Evolutionary conservation across 2,888 invertebrate genomes (phyloP), one percentile per base, ranked within the genome.

Genomic region (Ctenicera cuprea): DNA sequence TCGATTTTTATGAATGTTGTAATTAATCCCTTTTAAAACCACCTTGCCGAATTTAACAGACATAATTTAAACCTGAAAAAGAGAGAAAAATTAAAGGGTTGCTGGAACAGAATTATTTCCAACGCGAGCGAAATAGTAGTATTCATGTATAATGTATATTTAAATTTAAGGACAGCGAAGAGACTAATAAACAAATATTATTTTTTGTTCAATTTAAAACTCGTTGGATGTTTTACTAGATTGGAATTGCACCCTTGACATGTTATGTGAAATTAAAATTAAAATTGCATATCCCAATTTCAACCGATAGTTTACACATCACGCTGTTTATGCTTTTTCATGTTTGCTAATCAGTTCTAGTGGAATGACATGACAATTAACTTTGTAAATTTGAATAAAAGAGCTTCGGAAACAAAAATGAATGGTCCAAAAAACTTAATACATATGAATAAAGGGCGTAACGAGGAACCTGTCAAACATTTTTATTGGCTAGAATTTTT

Each of bases 1-100:
- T 77, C 67, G 52, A 43, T 74, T 72, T 71, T 45, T 70, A 50
- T 62, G 66, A 70, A 67, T 64, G 43, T 68, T 65, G 70, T 76
- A 75, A 77, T 77, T 77, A 76, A 73, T 48, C 57, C 64, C 73
- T 75, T 75, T 75, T 71, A 64, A 68, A 67, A 30, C 48, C 73
- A 71, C 70, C 67, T 69, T 52, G 62, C 45, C 54, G 70, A 61
- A 73, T 73, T 61, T 61, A 33, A 41, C 38, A 45, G 59, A 12
- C 30, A 48, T 71, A 59, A 71, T 48, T 66, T 61, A 52, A 45
- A 65, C 18, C 20, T 54, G 41, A 67, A 67, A 41, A 16, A 18
- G 33, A 0, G 45, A 9, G 59, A 14, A 59, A 41, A 16, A 33
- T 33, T 1, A 8, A 33, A 38, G 33, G 33, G 57, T 30, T 22